Base-by-base conservation (phyloP, 2,797 vertebrate species). In the Eulemur rubriventer region DNA sequence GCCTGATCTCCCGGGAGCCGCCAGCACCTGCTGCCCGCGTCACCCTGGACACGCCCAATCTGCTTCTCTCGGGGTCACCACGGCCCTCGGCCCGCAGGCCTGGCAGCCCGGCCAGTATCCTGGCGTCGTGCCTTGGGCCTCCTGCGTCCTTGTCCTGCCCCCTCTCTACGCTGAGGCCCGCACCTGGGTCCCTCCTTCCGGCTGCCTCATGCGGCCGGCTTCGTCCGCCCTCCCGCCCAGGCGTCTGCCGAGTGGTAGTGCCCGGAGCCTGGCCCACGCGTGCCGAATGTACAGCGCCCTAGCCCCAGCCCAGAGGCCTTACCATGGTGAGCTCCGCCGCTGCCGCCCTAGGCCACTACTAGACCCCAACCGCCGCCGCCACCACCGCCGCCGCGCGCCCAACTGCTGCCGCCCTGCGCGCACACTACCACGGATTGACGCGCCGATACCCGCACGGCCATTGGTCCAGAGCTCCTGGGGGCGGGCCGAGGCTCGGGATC, bases 301-400 rank as follows among this genome's bases (percentile, higher is more conserved):
- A 4, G 0, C 22, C 41, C 28, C 2, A 10, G 13, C 12, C 84
- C 48, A 0, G 0, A 24, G 16, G 48, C 28, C 93, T 57, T 33
- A 96, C 96, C 97, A 96, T 96, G 52, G 35, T 96, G 83, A 93
- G 63, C 33, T 46, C 63, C 10, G n/a, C 55, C 3, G 35, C 86
- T 2, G 41, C 84, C 0, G 9, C 63, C 6, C n/a, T 6, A 20
- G 20, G 8, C 52, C 1, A 1, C 35, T 2, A 10, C 43, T 6
- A 0, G 3, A 20, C 35, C 0, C 38, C 61, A 94, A 65, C 89
- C 12, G 63, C 78, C 7, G 63, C 70, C 7, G 1, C 48, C 11
- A 5, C 52, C 0, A 6, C 57, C 5, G 10, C 55, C 0, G 10
- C 59, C 52, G 5, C 35, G 22, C 6, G 63, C 55, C 3, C 61